Base-by-base conservation (phyloP, 2,888 invertebrate genomes). In the Mactromeris polynyma region DNA sequence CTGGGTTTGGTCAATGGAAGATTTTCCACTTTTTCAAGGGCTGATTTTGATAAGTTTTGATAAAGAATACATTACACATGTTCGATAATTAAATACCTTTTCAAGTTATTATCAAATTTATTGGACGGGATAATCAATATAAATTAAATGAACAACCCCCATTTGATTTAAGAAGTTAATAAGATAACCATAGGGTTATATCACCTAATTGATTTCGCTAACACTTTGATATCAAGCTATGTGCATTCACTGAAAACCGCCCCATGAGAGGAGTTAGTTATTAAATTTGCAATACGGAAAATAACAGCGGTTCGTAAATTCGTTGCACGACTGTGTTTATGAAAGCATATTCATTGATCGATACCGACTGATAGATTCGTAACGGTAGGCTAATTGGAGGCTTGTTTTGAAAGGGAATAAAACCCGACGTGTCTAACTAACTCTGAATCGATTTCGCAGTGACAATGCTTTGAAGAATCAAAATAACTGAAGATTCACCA, bases 151-250 rank as follows among this genome's bases (percentile, higher is more conserved):
- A 9, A 26, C 9, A 26, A n/a, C 46, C n/a, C 26, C 58, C 9
- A 58, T 58, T 26, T 64, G 2, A 26, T 64, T 26, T n/a, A 26
- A 64, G n/a, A 64, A 64, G 9, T 64, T 26, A 64, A 64, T 64
- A 64, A 64, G 58, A 64, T 64, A 64, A 26, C 58, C 4, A 26
- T n/a, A n/a, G 58, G 26, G 58, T 64, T 64, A 26, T 64, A 64
- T 64, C 58, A 64, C n/a, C 26, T 64, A 26, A 64, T n/a, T 64
- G 58, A 64, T 64, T 64, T 64, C n/a, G n/a, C 58, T 64, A 26
- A 64, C 58, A 64, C 58, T 26, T 26, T 26, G 58, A 64, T 64
- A 64, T 26, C n/a, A n/a, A 26, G 26, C 26, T 9, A 64, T 17
- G 46, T 64, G n/a, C n/a, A 64, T 64, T 64, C 58, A 64, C 26